Evolutionary conservation across 2,888 invertebrate species (phyloP).

Genomic region (Hesperia comma): DNA sequence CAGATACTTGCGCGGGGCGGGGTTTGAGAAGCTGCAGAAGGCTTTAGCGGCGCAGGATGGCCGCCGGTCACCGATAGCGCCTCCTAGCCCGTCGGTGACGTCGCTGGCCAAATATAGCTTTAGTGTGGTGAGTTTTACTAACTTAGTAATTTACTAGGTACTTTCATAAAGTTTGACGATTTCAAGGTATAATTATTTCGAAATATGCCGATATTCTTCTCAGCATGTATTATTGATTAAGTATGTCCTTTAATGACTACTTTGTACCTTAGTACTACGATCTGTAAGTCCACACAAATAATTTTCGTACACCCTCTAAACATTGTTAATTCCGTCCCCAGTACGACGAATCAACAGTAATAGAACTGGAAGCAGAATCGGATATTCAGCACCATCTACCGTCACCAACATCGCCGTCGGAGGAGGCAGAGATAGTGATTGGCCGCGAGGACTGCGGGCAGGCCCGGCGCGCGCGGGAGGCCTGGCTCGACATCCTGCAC

Average conservation of each 20-base stretch:
- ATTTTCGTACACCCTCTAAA: no score
- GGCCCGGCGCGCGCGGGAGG: conserved; percentile 88
- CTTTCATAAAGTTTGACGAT: no score
- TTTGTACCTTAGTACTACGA: no score
- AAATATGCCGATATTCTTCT: no score
- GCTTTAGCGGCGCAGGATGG: conserved; percentile 90
- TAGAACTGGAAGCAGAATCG: conserved; percentile 88
- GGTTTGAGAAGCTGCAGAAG: conserved; percentile 92
- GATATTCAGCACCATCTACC: conserved; percentile 82
- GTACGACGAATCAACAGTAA: conserved; percentile 88
- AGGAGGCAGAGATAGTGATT: conserved; percentile 87
- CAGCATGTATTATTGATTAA: no score
- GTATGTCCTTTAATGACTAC: no score
- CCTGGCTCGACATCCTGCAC: conserved; percentile 89
- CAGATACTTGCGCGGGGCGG: conserved; percentile 92
- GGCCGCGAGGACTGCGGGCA: conserved; percentile 65
- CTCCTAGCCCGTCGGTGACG: conserved; percentile 88
- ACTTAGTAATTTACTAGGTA: background rate
- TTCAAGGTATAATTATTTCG: no score
- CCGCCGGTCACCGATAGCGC: conserved; percentile 82
- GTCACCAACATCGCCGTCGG: conserved; percentile 73
- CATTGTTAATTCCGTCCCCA: conserved; percentile 54
- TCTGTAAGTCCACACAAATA: no score
- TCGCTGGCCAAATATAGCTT: conserved; percentile 90
- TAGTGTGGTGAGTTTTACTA: conserved; percentile 85